phyloP scores from a whole-genome alignment of 2,888 invertebrate species.

The Lochmaea capreae region DNA sequence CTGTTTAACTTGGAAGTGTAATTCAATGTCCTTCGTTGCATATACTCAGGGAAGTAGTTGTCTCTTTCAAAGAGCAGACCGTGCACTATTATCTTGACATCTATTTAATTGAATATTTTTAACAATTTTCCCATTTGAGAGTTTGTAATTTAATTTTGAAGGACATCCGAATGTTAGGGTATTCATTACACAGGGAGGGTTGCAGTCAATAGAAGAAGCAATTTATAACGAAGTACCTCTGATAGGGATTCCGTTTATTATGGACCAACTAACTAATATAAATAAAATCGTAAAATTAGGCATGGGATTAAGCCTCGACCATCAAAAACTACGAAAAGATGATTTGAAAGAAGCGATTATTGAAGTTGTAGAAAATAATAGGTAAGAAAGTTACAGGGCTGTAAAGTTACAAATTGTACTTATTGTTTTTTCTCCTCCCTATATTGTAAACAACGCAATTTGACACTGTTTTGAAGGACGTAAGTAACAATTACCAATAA shows the following conservation, averaged over 20 bases:
- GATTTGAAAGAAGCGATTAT: slow-evolving; percentile 49
- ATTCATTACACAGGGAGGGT: slow-evolving; percentile 56
- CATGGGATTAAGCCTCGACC: slow-evolving; percentile 48
- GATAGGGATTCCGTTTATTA: slow-evolving; percentile 56
- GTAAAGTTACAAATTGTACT: no score
- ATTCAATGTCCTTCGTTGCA: no score
- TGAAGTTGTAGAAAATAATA: slow-evolving; percentile 52
- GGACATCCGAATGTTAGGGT: slow-evolving; percentile 56
- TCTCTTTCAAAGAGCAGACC: no score
- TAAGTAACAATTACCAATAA: no score
- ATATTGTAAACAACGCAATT: no score
- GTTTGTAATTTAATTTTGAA: slow-evolving; percentile 29
- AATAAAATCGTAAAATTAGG: slow-evolving; percentile 48
- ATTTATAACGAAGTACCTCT: slow-evolving; percentile 53
- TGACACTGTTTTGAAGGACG: no score
- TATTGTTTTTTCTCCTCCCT: no score
- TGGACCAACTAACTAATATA: slow-evolving; percentile 55
- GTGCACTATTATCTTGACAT: no score
- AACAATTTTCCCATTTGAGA: no score
- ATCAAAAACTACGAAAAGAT: slow-evolving; percentile 49
- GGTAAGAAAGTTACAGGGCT: slow-evolving; percentile 42
- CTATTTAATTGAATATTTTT: no score
- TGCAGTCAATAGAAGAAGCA: slow-evolving; percentile 58
- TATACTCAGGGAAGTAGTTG: no score
- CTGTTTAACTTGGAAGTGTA: no score